These are phyloP conservation scores for Microhierax caerulescens DNA, from an alignment of 2,797 vertebrate genomes.

Conservation along the genomic window DNA sequence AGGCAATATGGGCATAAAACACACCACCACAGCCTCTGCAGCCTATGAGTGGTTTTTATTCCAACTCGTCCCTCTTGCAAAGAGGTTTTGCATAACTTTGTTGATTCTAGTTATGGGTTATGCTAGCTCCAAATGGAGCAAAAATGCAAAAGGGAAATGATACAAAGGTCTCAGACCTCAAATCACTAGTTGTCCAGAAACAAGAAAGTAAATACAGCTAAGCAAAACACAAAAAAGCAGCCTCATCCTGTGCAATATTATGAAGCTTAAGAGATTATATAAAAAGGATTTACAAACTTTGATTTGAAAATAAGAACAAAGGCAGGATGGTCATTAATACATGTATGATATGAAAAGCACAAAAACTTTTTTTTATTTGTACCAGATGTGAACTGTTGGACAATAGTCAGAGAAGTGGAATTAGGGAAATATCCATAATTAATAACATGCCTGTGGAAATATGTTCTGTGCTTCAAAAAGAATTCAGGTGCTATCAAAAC, in stretches of 20 bases:
- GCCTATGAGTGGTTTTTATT: not conserved
- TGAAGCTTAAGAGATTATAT: constrained; percentile 39
- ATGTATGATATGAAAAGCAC: not conserved
- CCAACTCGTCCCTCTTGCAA: not conserved
- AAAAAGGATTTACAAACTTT: constrained; percentile 55
- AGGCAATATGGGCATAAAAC: not conserved
- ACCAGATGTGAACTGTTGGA: constrained; percentile 49
- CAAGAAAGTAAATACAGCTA: not conserved
- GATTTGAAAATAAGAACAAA: constrained; percentile 66
- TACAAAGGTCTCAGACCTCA: constrained; percentile 6
- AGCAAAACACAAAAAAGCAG: constrained; percentile 36
- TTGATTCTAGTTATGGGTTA: not conserved
- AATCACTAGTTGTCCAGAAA: not conserved
- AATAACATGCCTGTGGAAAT: constrained; percentile 46
- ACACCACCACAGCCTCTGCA: not conserved
- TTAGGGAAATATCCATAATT: constrained; percentile 47
- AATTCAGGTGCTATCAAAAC: constrained; percentile 42
- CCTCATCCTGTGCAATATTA: constrained; percentile 53
- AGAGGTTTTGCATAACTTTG: constrained; percentile 13
- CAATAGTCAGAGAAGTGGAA: constrained; percentile 29
- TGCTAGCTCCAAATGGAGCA: not conserved
- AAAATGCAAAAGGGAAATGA: not conserved
- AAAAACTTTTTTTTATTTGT: not conserved
- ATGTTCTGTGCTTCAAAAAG: constrained; percentile 49
- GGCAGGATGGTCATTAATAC: constrained; percentile 43